A percentile compares a stretch with the other conserved stretches of the same genome.
Evolutionary conservation across 2,113 vertebrate species (phyloP).

Genomic region (Pyxicephalus adspersus): DNA sequence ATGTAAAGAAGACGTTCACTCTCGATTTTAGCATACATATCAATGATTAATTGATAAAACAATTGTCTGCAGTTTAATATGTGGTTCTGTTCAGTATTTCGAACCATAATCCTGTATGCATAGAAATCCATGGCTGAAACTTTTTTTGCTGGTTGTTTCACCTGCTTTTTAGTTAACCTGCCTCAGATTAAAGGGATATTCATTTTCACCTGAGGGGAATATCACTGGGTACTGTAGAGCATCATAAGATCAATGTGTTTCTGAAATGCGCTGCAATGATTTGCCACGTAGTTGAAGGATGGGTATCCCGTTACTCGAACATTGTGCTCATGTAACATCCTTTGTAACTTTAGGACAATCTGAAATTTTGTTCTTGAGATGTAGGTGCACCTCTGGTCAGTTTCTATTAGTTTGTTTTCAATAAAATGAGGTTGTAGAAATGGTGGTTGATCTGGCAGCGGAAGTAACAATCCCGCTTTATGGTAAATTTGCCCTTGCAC

Average conservation of each 20-base stretch:
- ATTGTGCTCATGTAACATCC: no score
- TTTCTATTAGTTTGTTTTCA: no score
- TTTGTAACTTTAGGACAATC: no score
- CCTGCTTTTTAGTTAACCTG: background rate
- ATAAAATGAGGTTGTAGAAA: no score
- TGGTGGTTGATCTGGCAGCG: background rate
- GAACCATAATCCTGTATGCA: conserved; percentile 3
- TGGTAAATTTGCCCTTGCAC: no score
- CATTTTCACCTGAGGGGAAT: background rate
- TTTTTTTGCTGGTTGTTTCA: conserved; percentile 1
- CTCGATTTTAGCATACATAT: conserved; percentile 12
- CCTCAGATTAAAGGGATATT: background rate
- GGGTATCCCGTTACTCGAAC: background rate
- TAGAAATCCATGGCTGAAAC: conserved; percentile 1
- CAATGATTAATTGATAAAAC: background rate
- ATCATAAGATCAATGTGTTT: no score
- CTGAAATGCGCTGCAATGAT: background rate
- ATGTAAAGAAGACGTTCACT: background rate
- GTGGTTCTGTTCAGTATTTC: conserved; percentile 2
- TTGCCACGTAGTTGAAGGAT: background rate
- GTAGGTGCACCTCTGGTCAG: no score
- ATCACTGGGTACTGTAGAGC: conserved; percentile 18
- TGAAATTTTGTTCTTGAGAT: no score
- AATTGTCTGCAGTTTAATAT: background rate
- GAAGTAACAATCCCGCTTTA: background rate